Conservation (phyloP, 2,797 vertebrate species). For the Psittacula derbiana region DNA sequence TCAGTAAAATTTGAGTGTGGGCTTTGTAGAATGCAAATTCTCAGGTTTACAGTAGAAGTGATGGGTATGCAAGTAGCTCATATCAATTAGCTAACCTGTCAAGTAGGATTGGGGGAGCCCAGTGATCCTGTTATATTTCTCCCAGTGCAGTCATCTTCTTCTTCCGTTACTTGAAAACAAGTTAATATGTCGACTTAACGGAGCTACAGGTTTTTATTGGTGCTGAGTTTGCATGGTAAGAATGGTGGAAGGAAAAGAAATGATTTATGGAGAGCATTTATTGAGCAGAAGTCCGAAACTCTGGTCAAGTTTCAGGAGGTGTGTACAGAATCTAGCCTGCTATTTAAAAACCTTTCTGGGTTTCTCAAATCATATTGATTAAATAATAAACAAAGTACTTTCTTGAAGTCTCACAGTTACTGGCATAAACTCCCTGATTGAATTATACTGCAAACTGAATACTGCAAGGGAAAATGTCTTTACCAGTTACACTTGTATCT, state of each 20-base stretch:
- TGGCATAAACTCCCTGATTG: slow-evolving; percentile 13
- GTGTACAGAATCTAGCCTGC: background rate
- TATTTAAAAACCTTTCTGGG: background rate
- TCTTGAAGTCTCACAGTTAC: background rate
- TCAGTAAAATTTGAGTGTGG: background rate
- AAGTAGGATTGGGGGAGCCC: background rate
- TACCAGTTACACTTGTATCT: background rate
- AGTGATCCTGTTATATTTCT: background rate
- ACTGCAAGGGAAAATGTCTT: slow-evolving; percentile 4
- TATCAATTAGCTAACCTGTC: background rate
- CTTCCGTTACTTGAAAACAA: background rate
- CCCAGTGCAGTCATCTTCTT: background rate
- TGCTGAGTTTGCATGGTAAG: background rate
- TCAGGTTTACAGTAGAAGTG: background rate
- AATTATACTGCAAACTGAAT: slow-evolving; percentile 25
- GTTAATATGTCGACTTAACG: background rate
- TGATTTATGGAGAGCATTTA: background rate
- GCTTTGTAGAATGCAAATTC: background rate
- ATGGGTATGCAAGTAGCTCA: background rate
- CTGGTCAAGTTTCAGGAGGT: background rate
- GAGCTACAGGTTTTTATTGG: background rate
- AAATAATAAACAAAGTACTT: slow-evolving; percentile 38
- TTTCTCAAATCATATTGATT: slow-evolving; percentile 39
- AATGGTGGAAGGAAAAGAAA: background rate
- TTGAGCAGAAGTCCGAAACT: background rate